These are phyloP conservation scores for Cyrtodaria siliqua DNA, from an alignment of 2,888 invertebrate species.

Conservation along the genomic window DNA sequence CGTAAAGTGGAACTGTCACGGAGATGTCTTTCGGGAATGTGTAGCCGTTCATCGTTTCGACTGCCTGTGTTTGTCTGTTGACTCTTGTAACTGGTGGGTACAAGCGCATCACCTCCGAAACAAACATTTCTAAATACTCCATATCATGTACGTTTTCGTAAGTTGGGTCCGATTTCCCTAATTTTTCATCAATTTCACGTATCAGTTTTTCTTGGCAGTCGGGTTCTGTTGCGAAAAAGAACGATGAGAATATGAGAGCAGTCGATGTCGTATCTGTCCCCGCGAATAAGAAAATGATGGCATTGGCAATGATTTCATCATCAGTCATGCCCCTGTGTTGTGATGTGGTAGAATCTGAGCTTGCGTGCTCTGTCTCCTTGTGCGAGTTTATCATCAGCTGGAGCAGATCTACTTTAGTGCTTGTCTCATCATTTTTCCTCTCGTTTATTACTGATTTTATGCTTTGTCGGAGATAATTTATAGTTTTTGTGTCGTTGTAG, in stretches of 20 bases:
- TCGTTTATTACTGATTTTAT: conserved; percentile 38
- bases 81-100: conserved; percentile 63
- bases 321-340: conserved; percentile 43
- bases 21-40: conserved; percentile 39
- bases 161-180: conserved; percentile 43
- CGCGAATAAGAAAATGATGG: conserved; percentile 52
- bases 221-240: conserved; percentile 51
- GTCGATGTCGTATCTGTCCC: conserved; percentile 59
- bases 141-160: conserved; percentile 65
- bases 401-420: conserved; percentile 43
- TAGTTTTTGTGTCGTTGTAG: conserved; percentile 46
- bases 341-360: not conserved
- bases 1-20: conserved; percentile 44
- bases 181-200: conserved; percentile 40
- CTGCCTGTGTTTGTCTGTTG: conserved; percentile 32
- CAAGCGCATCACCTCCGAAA: conserved; percentile 66
- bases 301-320: conserved; percentile 54
- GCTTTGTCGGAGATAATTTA: conserved; percentile 29
- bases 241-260: conserved; percentile 39
- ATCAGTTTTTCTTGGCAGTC: conserved; percentile 45
- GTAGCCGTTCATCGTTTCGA: conserved; percentile 21
- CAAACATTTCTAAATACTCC: conserved; percentile 62
- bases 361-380: conserved; percentile 1
- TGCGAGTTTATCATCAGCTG: conserved; percentile 61
- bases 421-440: conserved; percentile 21